A percentile compares a stretch with the other conserved stretches of the same genome.
phyloP scores from a whole-genome alignment of 1,140 invertebrate species.

The Diabrotica virgifera region DNA sequence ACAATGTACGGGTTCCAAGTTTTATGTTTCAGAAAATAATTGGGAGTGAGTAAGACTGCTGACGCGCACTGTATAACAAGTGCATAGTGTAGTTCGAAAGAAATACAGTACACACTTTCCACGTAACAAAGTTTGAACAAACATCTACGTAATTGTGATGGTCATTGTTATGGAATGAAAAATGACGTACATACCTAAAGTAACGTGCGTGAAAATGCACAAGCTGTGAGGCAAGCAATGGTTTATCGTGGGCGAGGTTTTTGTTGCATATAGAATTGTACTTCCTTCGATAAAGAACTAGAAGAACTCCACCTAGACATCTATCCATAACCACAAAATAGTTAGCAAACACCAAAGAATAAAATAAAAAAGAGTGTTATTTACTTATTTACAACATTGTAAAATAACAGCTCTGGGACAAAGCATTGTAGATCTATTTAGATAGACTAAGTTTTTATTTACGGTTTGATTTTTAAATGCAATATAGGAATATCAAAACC shows the following conservation, averaged over 20 bases:
- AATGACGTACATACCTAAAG: slow-evolving; percentile 15
- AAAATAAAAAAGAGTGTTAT: slow-evolving; percentile 1
- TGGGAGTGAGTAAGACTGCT: too few relatives aligned
- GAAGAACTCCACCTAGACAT: slow-evolving; percentile 62
- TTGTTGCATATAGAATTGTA: slow-evolving; percentile 55
- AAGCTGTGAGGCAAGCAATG: slow-evolving; percentile 18
- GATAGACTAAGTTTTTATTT: too few relatives aligned
- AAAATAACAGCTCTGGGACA: background rate
- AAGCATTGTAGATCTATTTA: background rate
- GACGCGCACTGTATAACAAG: too few relatives aligned
- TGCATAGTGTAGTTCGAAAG: too few relatives aligned
- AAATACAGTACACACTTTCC: too few relatives aligned
- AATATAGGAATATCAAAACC: too few relatives aligned
- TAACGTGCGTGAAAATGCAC: background rate
- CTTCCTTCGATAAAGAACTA: slow-evolving; percentile 61
- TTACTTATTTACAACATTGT: background rate
- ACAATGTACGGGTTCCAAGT: too few relatives aligned
- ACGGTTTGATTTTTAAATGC: too few relatives aligned
- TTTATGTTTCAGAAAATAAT: too few relatives aligned
- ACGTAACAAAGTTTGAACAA: too few relatives aligned
- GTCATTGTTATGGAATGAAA: background rate
- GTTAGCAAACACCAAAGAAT: slow-evolving; percentile 24
- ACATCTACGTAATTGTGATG: too few relatives aligned
- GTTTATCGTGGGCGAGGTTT: slow-evolving; percentile 26
- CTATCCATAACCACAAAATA: slow-evolving; percentile 56